Percentiles rank a stretch among this genome's conserved stretches.
Conservation (phyloP, 2,888 invertebrate species). For the Tipula unca region DNA sequence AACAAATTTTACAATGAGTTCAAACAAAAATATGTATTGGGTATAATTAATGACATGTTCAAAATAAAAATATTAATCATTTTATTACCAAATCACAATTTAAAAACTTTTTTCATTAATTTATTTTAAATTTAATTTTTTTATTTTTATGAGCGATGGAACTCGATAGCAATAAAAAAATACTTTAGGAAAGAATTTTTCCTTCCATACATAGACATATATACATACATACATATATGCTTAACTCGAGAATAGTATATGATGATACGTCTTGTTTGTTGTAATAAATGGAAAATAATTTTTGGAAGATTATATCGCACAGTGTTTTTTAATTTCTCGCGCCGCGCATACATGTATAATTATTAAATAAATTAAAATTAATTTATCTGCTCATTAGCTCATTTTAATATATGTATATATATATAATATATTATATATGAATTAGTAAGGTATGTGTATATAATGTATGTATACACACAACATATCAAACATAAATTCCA, state of each 20-base stretch:
- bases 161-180: conserved; percentile 3
- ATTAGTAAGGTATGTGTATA: neutral
- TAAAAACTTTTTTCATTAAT: conserved; percentile 14
- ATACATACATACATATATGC: too few relatives aligned
- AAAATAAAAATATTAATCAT: conserved; percentile 14
- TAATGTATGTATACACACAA: neutral
- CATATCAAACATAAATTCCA: conserved; percentile 8
- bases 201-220: neutral
- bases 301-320: neutral
- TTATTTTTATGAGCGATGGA: neutral
- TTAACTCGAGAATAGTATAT: neutral
- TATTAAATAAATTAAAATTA: conserved; percentile 8
- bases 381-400: conserved; percentile 1
- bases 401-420: neutral
- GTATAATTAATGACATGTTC: neutral
- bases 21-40: neutral
- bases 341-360: neutral
- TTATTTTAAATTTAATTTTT: neutral
- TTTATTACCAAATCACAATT: conserved; percentile 8
- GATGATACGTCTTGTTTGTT: neutral
- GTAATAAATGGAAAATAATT: neutral
- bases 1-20: neutral
- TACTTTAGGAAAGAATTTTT: neutral
- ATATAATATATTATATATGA: neutral
- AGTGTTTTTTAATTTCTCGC: neutral